Conservation (phyloP, 2,888 invertebrate species). For the Acanthacorydalis orientalis region DNA sequence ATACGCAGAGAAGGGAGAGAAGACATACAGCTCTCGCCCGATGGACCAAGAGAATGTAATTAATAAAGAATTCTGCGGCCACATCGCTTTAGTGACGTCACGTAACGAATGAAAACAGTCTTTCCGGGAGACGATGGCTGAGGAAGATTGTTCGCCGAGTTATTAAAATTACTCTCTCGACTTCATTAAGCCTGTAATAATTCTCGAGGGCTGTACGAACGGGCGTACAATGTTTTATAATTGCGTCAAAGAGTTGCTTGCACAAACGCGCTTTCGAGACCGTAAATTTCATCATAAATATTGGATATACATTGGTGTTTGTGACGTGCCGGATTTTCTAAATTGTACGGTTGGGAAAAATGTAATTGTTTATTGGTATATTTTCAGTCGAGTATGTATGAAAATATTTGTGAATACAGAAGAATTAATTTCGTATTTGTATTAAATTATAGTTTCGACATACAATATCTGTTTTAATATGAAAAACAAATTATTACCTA, state of each 20-base stretch:
- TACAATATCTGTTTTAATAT: no score
- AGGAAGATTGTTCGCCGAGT: background rate
- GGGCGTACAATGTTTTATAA: background rate
- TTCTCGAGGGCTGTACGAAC: background rate
- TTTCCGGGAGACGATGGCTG: background rate
- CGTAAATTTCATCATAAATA: background rate
- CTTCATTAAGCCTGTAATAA: conserved; percentile 1
- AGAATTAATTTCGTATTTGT: no score
- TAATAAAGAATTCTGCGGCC: conserved; percentile 24
- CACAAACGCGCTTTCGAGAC: no score
- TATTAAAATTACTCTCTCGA: conserved; percentile 3
- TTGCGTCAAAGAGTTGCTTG: background rate
- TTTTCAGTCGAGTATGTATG: background rate
- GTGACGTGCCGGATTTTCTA: no score
- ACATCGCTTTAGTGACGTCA: conserved; percentile 9
- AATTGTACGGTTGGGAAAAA: background rate
- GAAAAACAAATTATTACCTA: no score
- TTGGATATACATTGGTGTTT: background rate
- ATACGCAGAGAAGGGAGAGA: conserved; percentile 5
- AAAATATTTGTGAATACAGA: background rate
- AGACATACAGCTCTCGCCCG: conserved; percentile 12
- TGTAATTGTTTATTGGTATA: background rate
- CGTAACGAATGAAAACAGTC: background rate
- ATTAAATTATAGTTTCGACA: no score
- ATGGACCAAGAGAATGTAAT: conserved; percentile 21